Evolutionary conservation across 2,113 vertebrate species (phyloP), one percentile per base, ranked within the genome.

Genomic region (Turdus rufiventris): DNA sequence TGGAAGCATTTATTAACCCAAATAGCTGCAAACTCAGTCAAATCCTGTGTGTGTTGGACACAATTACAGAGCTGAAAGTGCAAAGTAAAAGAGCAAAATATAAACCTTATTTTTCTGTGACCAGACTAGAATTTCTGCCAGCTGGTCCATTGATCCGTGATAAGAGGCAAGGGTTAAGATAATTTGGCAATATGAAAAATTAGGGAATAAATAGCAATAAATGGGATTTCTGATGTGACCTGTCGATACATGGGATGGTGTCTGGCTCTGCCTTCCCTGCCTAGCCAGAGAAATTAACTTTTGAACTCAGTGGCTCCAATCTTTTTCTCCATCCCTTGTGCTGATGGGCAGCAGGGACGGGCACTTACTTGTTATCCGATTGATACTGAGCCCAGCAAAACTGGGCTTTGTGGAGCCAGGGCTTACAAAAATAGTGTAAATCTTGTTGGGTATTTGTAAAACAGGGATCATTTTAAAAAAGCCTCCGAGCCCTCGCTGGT

Each of bases 11-110:
- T 91, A 70, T 95, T 94, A 94, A 79, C 89, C 14, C 29, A 85
- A 81, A 78, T 48, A 86, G 91, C 62, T 34, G 73, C 50, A 81
- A 95, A 97, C 68, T 87, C 70, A 54, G 65, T 94, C 94, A 92
- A 50, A 91, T 94, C 93, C 74, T 94, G 31, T 74, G 48, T 75
- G 71, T 71, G 79, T 72, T 77, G 57, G 92, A 65, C 67, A 56
- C 29, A 50, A 61, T 83, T 61, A n/a, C 7, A 24, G 82, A 88
- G 42, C 87, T 94, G 73, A 26, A 91, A 56, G 62, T 62, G 72
- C 73, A 85, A 82, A 86, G 66, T 40, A 45, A 83, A 60, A 73
- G 51, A 82, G 75, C 25, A 40, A 89, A 90, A 74, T 11, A 7
- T 17, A 53, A 77, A 78, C 62, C 21, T 7, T 58, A 2, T 73